Evolutionary conservation across 2,888 invertebrate species (phyloP).

Genomic region (Brenthis daphne): DNA sequence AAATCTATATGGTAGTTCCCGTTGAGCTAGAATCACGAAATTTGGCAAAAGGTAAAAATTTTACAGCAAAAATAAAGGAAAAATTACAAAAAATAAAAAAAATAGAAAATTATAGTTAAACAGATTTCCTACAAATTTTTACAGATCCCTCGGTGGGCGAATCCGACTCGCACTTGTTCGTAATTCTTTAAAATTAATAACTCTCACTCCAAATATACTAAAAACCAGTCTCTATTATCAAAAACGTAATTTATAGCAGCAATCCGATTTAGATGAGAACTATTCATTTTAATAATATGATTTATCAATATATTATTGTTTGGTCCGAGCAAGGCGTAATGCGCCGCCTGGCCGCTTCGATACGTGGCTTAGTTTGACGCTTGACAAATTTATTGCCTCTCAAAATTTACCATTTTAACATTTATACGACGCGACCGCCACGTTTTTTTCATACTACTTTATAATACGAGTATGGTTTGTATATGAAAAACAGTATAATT

Average conservation of each 20-base stretch:
- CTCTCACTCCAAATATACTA: not conserved
- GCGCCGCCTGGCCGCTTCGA: constrained; percentile 67
- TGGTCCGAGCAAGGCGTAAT: constrained; percentile 44
- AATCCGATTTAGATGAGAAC: constrained; percentile 41
- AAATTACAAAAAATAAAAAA: too few relatives aligned
- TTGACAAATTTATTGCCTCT: constrained; percentile 78
- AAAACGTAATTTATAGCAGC: constrained; percentile 34
- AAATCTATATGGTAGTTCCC: too few relatives aligned
- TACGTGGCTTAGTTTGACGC: constrained; percentile 80
- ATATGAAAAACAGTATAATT: not conserved
- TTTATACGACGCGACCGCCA: constrained; percentile 36
- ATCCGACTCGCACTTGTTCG: too few relatives aligned
- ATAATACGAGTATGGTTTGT: not conserved
- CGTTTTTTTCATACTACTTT: constrained; percentile 25
- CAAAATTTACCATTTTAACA: constrained; percentile 66
- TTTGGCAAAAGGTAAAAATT: too few relatives aligned
- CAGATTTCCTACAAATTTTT: too few relatives aligned
- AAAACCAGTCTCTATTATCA: constrained; percentile 5
- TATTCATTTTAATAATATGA: constrained; percentile 44
- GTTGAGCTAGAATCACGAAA: too few relatives aligned
- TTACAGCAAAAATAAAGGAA: too few relatives aligned
- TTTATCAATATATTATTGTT: constrained; percentile 47
- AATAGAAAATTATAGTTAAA: too few relatives aligned
- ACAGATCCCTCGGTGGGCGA: too few relatives aligned
- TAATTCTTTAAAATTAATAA: not conserved